phyloP scores from a whole-genome alignment of 2,797 vertebrate genomes.

The Clarias platycephalus region DNA sequence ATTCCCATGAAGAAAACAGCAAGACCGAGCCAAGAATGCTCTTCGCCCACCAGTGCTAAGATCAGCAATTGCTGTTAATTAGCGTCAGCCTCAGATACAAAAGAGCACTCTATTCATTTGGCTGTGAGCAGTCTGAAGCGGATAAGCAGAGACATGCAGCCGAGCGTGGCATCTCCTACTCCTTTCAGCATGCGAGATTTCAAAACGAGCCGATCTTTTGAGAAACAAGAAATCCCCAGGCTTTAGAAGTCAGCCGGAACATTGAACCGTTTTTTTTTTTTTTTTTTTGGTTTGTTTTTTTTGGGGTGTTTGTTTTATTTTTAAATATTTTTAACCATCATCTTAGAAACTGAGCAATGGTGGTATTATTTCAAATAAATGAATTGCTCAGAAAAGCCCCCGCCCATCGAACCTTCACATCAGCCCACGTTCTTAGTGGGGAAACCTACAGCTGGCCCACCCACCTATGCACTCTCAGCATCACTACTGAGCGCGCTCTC shows the following conservation, averaged over 20 bases:
- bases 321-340: constrained; percentile 22
- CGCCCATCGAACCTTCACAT: constrained; percentile 49
- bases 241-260: constrained; percentile 39
- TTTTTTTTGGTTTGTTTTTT: constrained; percentile 28
- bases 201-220: constrained; percentile 25
- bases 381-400: constrained; percentile 51
- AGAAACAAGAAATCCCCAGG: constrained; percentile 46
- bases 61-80: constrained; percentile 39
- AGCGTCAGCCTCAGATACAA: constrained; percentile 33
- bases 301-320: not conserved
- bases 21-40: constrained; percentile 42
- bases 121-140: not conserved
- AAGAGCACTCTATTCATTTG: constrained; percentile 26
- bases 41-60: constrained; percentile 30
- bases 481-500: constrained; percentile 1
- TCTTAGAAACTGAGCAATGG: constrained; percentile 43
- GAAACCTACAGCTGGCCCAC: constrained; percentile 58
- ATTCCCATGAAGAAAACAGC: constrained; percentile 39
- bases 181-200: constrained; percentile 27
- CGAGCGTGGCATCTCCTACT: constrained; percentile 27
- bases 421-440: constrained; percentile 58
- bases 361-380: constrained; percentile 59
- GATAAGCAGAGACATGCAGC: constrained; percentile 26
- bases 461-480: constrained; percentile 42
- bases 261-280: constrained; percentile 23